Evolutionary conservation across 2,888 invertebrate genomes (phyloP).

Genomic region (Galeopsomyia nigrocyanea): DNA sequence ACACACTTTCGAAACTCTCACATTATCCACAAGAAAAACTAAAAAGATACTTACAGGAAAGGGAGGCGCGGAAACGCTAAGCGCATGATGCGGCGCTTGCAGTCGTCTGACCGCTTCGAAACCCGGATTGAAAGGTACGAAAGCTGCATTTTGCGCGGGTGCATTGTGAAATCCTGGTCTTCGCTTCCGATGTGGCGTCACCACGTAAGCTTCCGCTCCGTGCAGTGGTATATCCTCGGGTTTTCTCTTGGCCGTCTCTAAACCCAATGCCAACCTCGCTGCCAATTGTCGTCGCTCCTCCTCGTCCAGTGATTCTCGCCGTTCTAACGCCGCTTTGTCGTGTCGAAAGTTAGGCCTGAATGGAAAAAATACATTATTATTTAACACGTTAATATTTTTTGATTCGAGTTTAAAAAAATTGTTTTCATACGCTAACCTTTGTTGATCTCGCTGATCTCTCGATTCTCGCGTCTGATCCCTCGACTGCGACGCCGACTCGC

Average conservation of each 20-base stretch:
- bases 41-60: constrained; percentile 65
- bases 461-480: constrained; percentile 9
- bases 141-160: constrained; percentile 88
- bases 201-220: constrained; percentile 86
- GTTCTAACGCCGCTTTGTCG: constrained; percentile 63
- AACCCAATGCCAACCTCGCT: constrained; percentile 73
- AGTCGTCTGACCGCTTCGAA: constrained; percentile 71
- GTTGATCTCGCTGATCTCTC: constrained; percentile 19
- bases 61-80: constrained; percentile 83
- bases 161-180: constrained; percentile 90
- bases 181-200: constrained; percentile 88
- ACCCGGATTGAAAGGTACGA: constrained; percentile 79
- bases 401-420: no score
- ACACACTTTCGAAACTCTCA: no score
- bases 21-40: no score
- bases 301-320: constrained; percentile 65
- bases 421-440: not conserved
- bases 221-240: constrained; percentile 79
- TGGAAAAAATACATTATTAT: no score
- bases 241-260: constrained; percentile 76
- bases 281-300: constrained; percentile 64
- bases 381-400: no score
- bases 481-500: constrained; percentile 11
- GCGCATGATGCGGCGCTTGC: constrained; percentile 78
- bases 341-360: constrained; percentile 54